Conservation (phyloP, 2,113 vertebrate genomes). For the Ceratotherium simum region DNA sequence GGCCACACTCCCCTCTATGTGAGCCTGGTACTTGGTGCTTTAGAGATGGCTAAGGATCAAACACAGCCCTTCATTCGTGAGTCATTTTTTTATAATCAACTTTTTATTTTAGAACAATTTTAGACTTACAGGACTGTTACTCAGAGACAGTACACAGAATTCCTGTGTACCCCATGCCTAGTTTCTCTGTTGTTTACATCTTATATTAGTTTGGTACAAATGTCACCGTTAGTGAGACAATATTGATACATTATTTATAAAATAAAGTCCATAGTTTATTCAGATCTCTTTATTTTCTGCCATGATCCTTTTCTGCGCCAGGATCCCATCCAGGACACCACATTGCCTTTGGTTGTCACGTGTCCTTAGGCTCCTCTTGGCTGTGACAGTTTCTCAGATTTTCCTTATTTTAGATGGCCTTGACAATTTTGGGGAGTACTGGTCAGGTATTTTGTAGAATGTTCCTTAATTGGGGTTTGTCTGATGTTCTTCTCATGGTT, state of each 20-base stretch:
- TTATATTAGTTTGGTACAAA: neutral
- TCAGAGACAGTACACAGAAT: neutral
- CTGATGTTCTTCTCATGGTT: neutral
- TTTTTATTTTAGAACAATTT: neutral
- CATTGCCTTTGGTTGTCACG: neutral
- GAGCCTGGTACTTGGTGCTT: neutral
- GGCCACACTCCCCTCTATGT: fast-evolving
- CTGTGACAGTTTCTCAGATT: neutral
- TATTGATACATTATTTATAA: neutral
- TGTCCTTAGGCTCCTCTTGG: neutral
- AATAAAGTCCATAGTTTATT: neutral
- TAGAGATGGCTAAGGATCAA: neutral
- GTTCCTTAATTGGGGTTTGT: neutral
- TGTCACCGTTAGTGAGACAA: neutral
- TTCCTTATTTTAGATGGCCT: neutral
- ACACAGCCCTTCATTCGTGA: neutral
- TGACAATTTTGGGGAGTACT: neutral
- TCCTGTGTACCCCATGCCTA: fast-evolving
- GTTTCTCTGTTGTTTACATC: neutral
- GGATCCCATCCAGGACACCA: neutral
- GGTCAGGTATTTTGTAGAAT: neutral
- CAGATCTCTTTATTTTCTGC: neutral
- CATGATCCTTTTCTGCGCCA: neutral
- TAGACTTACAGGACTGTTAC: neutral
- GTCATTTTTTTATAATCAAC: neutral